phyloP scores from a whole-genome alignment of 2,113 vertebrate genomes.

The Cynoglossus semilaevis region DNA sequence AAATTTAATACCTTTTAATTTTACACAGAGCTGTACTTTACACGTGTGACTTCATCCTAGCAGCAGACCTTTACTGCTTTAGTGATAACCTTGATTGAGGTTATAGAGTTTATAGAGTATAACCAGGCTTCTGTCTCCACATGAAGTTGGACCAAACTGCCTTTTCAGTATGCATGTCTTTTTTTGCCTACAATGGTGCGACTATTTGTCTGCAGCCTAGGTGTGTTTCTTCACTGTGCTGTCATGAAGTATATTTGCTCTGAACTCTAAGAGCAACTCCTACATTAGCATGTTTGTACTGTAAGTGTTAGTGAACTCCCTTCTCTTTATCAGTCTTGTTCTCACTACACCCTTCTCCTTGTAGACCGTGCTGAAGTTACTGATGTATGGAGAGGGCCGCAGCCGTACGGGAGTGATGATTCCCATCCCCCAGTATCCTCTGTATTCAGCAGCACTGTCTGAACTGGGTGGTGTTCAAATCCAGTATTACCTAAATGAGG shows the following conservation, averaged over 20 bases:
- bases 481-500: slow-evolving; percentile 87
- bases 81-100: background rate
- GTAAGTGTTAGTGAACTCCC: background rate
- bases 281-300: background rate
- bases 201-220: background rate
- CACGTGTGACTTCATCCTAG: slow-evolving; percentile 12
- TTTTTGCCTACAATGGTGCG: background rate
- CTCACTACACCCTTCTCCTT: background rate
- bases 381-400: slow-evolving; percentile 79
- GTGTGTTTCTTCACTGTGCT: slow-evolving; percentile 8
- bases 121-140: slow-evolving; percentile 7
- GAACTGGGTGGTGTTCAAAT: slow-evolving; percentile 83
- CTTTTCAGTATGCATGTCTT: too few relatives aligned
- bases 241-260: background rate
- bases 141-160: background rate
- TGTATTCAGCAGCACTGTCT: slow-evolving; percentile 85
- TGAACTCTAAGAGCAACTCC: background rate
- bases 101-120: slow-evolving; percentile 11
- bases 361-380: slow-evolving; percentile 85
- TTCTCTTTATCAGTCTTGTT: background rate
- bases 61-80: slow-evolving; percentile 33
- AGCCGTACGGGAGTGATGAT: slow-evolving; percentile 85
- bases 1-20: slow-evolving; percentile 36
- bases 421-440: slow-evolving; percentile 91
- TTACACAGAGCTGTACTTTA: slow-evolving; percentile 45